Percentiles rank a stretch among this genome's conserved stretches.
Conservation (phyloP, 1,140 invertebrate genomes). For the Whitmania pigra region DNA sequence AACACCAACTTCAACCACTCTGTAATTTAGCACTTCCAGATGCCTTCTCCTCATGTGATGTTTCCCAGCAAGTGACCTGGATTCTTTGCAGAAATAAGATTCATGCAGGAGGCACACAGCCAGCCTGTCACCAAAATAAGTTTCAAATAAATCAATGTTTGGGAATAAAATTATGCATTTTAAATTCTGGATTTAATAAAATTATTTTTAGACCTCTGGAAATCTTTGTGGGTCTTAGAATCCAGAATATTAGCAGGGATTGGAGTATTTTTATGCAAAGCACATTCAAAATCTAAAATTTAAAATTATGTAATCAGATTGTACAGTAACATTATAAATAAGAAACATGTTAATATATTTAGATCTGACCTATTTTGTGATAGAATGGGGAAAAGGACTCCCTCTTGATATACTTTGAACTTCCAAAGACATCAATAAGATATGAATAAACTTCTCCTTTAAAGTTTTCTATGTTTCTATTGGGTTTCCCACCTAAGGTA, state of each 20-base stretch:
- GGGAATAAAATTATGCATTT: neutral
- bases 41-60: neutral
- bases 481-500: neutral
- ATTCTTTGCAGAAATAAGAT: neutral
- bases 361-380: neutral
- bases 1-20: neutral
- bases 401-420: neutral
- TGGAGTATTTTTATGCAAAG: conserved; percentile 22
- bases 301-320: neutral
- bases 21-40: neutral
- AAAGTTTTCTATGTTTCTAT: conserved; percentile 12
- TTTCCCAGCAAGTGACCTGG: neutral
- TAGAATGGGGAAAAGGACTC: neutral
- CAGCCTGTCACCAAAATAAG: neutral
- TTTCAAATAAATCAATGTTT: neutral
- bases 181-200: too few relatives aligned
- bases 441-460: neutral
- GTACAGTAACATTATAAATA: neutral
- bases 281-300: conserved; percentile 27
- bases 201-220: neutral
- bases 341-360: neutral
- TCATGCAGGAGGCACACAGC: neutral
- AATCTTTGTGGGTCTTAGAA: neutral
- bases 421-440: neutral
- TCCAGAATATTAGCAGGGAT: neutral